Base-by-base conservation (phyloP, 2,113 vertebrate genomes). In the Patagioenas fasciata region DNA sequence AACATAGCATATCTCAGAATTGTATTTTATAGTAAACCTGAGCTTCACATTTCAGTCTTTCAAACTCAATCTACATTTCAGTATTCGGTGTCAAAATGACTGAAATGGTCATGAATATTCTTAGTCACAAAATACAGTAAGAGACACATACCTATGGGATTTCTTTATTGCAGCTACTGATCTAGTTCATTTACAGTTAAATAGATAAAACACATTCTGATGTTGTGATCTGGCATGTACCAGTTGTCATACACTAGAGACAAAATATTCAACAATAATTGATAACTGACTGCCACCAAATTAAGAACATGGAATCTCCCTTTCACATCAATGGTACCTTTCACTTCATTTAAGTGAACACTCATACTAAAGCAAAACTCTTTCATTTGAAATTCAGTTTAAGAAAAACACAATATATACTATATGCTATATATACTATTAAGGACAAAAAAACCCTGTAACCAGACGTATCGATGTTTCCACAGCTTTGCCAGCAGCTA, bases 131-230 rank as follows among this genome's bases (percentile, higher is more conserved):
- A 77, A 29, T 18, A 34, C 50, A 80, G 3, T 18, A 77, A 69
- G 28, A 3, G 64, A 93, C 77, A 61, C 0, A 0, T 13, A 69
- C 21, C n/a, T 26, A 28, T 1, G 4, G 9, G 31, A 80, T 62
- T 66, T n/a, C 10, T 26, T 54, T 32, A 21, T 34, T 80, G 6
- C 44, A 47, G 4, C 24, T 50, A 20, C 24, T 51, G n/a, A 15
- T 77, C 11, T 61, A 64, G 28, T 24, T 77, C 10, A 11, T 36
- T 75, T 82, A 53, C 23, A 50, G 34, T 57, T 72, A 88, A 90
- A 60, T 2, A 74, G 29, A 79, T 36, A n/a, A 54, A 91, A 44
- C 0, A 4, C 32, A 40, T 40, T 88, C 50, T 73, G 54, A 88
- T 2, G 0, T 8, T 71, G 48, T 26, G 26, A 34, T 38, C 44